Base-by-base conservation (phyloP, 2,797 vertebrate genomes). In the Enteromius fasciolatus region DNA sequence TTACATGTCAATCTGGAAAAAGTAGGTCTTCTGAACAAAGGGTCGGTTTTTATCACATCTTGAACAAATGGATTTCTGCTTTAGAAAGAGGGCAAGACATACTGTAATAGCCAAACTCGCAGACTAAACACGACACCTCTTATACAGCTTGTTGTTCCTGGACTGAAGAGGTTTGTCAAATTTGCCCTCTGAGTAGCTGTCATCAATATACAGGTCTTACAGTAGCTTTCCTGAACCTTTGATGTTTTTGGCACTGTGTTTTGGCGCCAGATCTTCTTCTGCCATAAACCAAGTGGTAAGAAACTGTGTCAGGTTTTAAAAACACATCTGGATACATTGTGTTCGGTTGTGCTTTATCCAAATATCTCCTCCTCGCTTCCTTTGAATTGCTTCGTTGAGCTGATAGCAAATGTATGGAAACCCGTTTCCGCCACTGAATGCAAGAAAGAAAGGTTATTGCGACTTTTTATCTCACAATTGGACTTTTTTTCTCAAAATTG, bases 1-100 rank as follows among this genome's bases (percentile, higher is more conserved):
- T 28, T 70, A 4, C 23, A 18, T 12, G 28, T n/a, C 25, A n/a
- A 20, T 73, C 46, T 52, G 11, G 20, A 33, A 52, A 52, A 52
- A 33, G 17, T n/a, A 52, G 17, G 70, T 73, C 70, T 72, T 50
- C 46, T 73, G 46, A 73, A 33, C 5, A 73, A 52, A 72, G 25
- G 17, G 4, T 20, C 12, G 69, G 9, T n/a, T 33, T 33, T 73
- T 18, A n/a, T 52, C 28, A 33, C 31, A 73, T 50, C 28, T 73
- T 52, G 17, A 33, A 73, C 46, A 50, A 52, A 14, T 52, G 28
- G 5, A 2, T 52, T 52, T 1, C 5, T n/a, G 17, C 41, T 52
- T 31, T 28, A 72, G 69, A 11, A 28, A 31, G 28, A 20, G 69
- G 46, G 46, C 48, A 50, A 20, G 46, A 50, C 4, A 5, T 31